Evolutionary conservation across 2,888 invertebrate species (phyloP).

Genomic region (Pristionchus japonicus): DNA sequence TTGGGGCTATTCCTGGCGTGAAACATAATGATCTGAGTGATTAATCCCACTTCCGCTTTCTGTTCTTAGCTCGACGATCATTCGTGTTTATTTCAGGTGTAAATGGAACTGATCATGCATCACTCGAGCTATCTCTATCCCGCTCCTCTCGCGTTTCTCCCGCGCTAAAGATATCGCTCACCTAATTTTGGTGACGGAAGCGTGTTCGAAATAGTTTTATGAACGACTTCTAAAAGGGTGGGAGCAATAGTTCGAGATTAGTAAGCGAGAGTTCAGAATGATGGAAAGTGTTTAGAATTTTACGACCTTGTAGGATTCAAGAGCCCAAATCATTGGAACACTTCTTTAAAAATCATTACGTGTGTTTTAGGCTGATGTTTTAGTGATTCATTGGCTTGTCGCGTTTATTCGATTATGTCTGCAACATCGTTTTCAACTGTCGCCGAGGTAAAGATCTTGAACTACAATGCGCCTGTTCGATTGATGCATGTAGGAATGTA

Average conservation of each 20-base stretch:
- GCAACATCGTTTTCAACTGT: neutral
- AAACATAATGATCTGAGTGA: neutral
- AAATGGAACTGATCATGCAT: slow-evolving; percentile 5
- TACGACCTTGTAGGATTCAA: neutral
- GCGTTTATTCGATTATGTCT: slow-evolving; percentile 1
- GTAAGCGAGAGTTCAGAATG: neutral
- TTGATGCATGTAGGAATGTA: too few relatives aligned
- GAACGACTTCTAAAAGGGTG: neutral
- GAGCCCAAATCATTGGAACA: slow-evolving; percentile 1
- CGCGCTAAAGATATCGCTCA: neutral
- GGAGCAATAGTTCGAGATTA: slow-evolving; percentile 9
- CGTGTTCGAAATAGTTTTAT: neutral
- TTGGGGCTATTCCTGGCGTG: neutral
- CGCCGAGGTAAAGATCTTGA: neutral
- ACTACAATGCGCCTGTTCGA: too few relatives aligned
- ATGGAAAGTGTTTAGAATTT: neutral
- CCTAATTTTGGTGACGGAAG: slow-evolving; percentile 9
- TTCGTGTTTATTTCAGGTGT: neutral
- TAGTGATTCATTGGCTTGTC: neutral
- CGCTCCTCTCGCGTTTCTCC: neutral
- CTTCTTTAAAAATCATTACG: neutral
- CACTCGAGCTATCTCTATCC: neutral
- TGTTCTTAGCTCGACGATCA: neutral
- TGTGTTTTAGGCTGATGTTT: neutral
- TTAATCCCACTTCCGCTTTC: neutral